Evolutionary conservation across 2,888 invertebrate genomes (phyloP).

Genomic region (Drosophila subsilvestris): DNA sequence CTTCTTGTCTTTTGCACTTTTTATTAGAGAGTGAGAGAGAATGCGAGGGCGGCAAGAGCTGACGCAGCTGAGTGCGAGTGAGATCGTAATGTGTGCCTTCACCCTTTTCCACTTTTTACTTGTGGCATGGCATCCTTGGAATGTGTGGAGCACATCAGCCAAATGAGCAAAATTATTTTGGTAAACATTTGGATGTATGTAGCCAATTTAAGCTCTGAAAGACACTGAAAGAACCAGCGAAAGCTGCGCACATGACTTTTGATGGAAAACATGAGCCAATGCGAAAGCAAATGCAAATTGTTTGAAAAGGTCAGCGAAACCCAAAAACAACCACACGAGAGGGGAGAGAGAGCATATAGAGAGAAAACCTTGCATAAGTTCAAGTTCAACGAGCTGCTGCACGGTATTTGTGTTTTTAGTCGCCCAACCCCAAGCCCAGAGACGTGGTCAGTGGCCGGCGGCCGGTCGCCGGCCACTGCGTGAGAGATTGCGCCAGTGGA

Average conservation of each 20-base stretch:
- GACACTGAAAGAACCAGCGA: constrained; percentile 54
- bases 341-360: constrained; percentile 10
- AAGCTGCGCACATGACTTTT: constrained; percentile 72
- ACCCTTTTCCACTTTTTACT: too few species aligned
- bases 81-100: too few species aligned
- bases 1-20: too few species aligned
- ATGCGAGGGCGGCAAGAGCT: too few species aligned
- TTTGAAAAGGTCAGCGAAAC: constrained; percentile 70
- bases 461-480: constrained; percentile 39
- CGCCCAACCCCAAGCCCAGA: constrained; percentile 32
- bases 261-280: constrained; percentile 51
- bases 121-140: background rate
- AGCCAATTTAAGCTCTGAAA: constrained; percentile 15
- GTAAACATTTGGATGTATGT: too few species aligned
- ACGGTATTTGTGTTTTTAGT: constrained; percentile 5
- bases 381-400: constrained; percentile 56
- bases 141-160: background rate
- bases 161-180: constrained; percentile 4
- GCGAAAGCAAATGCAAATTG: constrained; percentile 47
- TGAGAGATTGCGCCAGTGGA: constrained; percentile 58
- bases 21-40: too few species aligned
- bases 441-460: constrained; percentile 49
- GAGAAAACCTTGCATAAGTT: constrained; percentile 65
- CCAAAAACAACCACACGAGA: constrained; percentile 16
- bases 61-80: too few species aligned